These are phyloP conservation scores for Oeneis ivallda DNA, from an alignment of 2,888 invertebrate genomes.

Conservation along the genomic window DNA sequence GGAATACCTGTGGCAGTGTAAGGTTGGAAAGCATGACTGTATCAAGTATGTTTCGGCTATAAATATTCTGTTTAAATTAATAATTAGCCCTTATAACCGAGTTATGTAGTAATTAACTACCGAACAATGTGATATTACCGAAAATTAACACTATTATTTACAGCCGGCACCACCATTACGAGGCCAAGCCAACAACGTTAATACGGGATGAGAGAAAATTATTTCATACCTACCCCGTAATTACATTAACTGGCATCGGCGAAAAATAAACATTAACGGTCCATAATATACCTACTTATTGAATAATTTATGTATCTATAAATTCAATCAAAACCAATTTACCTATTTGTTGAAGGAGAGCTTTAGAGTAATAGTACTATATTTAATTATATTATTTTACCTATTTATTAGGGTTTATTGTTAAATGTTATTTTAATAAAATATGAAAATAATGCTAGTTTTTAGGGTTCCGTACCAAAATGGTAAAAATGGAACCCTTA, in stretches of 20 bases:
- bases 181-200: constrained; percentile 22
- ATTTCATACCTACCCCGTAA: constrained; percentile 17
- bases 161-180: constrained; percentile 20
- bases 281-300: neutral
- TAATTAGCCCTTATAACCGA: constrained; percentile 18
- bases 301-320: neutral
- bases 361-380: no score
- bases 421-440: neutral
- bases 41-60: neutral
- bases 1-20: no score
- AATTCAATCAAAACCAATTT: neutral
- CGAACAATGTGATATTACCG: constrained; percentile 20
- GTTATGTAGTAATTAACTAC: constrained; percentile 21
- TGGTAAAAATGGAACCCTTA: no score
- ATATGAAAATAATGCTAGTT: no score
- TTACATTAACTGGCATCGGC: constrained; percentile 12
- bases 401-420: no score
- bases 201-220: constrained; percentile 16
- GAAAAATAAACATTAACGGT: neutral
- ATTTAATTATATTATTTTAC: no score
- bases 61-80: constrained; percentile 27
- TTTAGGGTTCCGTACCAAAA: no score
- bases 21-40: no score
- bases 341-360: neutral
- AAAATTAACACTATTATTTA: constrained; percentile 26